Percentiles rank a stretch among this genome's conserved stretches.
Evolutionary conservation across 2,113 vertebrate species (phyloP).

Genomic region (Strix aluco): DNA sequence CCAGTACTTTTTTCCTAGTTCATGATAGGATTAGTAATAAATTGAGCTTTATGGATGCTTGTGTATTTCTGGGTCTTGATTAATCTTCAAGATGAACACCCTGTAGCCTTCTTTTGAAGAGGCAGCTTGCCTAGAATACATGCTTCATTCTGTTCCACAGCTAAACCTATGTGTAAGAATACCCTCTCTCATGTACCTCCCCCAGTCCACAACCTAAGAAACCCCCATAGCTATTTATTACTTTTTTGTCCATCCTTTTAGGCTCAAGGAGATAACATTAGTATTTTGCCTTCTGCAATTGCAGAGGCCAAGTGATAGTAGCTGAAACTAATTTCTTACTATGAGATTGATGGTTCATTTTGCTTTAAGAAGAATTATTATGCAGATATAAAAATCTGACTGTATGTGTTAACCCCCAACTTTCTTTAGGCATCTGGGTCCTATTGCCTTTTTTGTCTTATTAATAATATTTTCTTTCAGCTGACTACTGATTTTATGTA

Average conservation of each 20-base stretch:
- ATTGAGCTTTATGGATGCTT: conserved; percentile 38
- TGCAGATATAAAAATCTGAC: neutral
- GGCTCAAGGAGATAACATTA: neutral
- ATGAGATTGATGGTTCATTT: neutral
- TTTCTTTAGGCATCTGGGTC: neutral
- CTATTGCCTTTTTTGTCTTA: neutral
- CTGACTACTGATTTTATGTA: neutral
- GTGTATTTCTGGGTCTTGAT: conserved; percentile 56
- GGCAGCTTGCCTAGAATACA: conserved; percentile 20
- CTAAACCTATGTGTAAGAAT: conserved; percentile 11
- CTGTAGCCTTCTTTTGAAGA: conserved; percentile 56
- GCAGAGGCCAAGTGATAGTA: neutral
- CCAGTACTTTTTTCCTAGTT: conserved; percentile 11
- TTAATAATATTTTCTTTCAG: neutral
- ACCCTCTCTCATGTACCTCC: neutral
- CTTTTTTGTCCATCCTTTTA: conserved; percentile 22
- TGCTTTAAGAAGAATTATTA: conserved; percentile 2
- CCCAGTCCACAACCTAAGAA: neutral
- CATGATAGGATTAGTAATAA: conserved; percentile 45
- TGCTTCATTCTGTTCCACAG: conserved; percentile 32
- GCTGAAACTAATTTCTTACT: conserved; percentile 29
- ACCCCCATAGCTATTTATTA: neutral
- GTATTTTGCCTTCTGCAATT: neutral
- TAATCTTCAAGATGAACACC: conserved; percentile 66
- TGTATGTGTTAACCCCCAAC: neutral